Base-by-base conservation (phyloP, 2,888 invertebrate genomes). In the Tachina lurida region DNA sequence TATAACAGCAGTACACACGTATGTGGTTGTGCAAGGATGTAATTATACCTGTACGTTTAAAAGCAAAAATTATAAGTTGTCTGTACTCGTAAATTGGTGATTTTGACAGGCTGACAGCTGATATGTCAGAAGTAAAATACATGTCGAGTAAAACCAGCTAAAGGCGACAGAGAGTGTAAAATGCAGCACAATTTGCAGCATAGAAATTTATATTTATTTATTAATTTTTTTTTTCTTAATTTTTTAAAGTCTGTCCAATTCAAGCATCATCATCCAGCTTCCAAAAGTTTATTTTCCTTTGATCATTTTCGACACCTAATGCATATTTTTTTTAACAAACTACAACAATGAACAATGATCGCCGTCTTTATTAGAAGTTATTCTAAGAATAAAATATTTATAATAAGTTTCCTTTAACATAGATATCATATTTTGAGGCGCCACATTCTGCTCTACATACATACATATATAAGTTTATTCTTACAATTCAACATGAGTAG, bases 371-470 rank as follows among this genome's bases (percentile, higher is more conserved):
- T 12, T 15, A 65, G 43, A 62, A 62, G 43, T 63, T 22, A 54
- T 43, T 56, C 56, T 41, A 13, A 19, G 15, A 56, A 45, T 22
- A 63, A 62, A 74, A 49, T 41, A 19, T 62, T 39, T 49, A 54
- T 31, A 13, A 62, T 13, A 10, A 10, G 41, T 68, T 68, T 76
- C 68, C 10, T 22, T 13, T 45, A 65, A 19, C 74, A 47, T 56
- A 78, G 31, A 78, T 74, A 67, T 74, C 19, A 78, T 19, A 60
- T 62, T 84, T 62, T 65, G 39, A 31, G 84, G 78, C 84, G 84
- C 84, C 84, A 84, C 54, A 73, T 78, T 70, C 63, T 78, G 52
- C 41, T 54, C 19, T 56, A 19, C 31, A 31, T 31, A 22, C 22
- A 3, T n/a, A n/a, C 1, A 3, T 3, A 31, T n/a, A 45, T 58